These are phyloP conservation scores for Apostichopus japonicus DNA, from an alignment of 35 echinoderm and acorn worm genomes.

Conservation along the genomic window DNA sequence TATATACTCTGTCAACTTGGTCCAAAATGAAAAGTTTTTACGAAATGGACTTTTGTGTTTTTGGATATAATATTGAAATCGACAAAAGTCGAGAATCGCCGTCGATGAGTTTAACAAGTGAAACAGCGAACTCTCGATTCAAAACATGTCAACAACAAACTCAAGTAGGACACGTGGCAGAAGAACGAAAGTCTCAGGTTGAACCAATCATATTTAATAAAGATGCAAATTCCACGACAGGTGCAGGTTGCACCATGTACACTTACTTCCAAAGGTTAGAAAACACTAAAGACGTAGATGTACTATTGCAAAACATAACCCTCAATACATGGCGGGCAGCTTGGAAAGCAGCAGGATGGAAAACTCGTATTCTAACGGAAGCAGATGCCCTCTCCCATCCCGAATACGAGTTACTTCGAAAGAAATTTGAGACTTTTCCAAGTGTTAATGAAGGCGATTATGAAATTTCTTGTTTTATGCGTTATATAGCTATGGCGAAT, in stretches of 20 bases:
- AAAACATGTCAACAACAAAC: neutral
- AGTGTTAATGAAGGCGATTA: neutral
- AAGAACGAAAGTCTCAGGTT: neutral
- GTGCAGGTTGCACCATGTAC: neutral
- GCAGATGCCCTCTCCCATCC: constrained; percentile 4
- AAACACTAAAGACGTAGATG: neutral
- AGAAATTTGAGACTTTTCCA: constrained; percentile 11
- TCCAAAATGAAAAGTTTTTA: neutral
- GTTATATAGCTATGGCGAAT: constrained; percentile 21
- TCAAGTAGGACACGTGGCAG: too few species aligned
- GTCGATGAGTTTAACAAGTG: neutral
- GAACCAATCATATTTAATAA: neutral
- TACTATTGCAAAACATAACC: neutral
- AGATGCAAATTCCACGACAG: too few species aligned
- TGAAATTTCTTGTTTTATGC: constrained; percentile 9
- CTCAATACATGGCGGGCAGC: neutral
- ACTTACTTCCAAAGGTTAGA: constrained; percentile 11
- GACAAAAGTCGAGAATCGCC: neutral
- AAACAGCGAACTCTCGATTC: neutral
- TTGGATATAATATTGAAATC: neutral
- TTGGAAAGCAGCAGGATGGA: constrained; percentile 26
- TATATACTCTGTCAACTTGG: neutral
- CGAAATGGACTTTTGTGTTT: constrained; percentile 1
- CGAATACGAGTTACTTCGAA: neutral
- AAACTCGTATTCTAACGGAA: neutral